Percentiles rank a stretch among this genome's conserved stretches.
Evolutionary conservation across 2,888 invertebrate species (phyloP).

Genomic region (Desoria tigrina): DNA sequence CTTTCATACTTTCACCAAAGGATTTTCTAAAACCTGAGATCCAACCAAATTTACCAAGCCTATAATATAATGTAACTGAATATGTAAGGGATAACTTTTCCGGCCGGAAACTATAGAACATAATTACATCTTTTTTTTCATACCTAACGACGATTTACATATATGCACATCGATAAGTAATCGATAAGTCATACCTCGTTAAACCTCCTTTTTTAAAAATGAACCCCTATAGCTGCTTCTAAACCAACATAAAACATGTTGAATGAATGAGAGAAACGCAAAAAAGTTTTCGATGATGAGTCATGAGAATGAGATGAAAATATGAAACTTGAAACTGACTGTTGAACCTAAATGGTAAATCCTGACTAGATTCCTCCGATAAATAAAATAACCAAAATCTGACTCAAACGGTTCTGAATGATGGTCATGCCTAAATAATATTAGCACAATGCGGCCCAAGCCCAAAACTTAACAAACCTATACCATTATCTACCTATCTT

Average conservation of each 20-base stretch:
- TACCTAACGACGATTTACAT: background rate
- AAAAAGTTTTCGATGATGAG: background rate
- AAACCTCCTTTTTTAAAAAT: too few species aligned
- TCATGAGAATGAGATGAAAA: conserved; percentile 4
- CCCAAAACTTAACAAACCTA: background rate
- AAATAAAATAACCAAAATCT: background rate
- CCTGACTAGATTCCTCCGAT: background rate
- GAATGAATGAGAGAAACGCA: background rate
- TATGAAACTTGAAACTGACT: background rate
- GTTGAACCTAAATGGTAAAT: background rate
- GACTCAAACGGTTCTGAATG: background rate
- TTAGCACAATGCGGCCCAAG: conserved; percentile 6
- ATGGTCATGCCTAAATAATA: background rate
- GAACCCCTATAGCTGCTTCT: background rate
- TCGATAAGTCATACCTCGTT: background rate
- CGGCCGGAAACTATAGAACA: conserved; percentile 8
- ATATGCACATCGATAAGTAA: background rate
- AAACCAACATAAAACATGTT: background rate
- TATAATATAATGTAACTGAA: background rate
- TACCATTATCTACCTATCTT: too few species aligned
- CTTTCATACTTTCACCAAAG: background rate
- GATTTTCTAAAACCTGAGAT: too few species aligned
- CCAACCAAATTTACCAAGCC: too few species aligned
- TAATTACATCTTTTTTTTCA: background rate
- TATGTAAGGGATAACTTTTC: background rate